A percentile compares a stretch with the other conserved stretches of the same genome.
These are phyloP conservation scores for Hydrotaea cyrtoneurina DNA, from an alignment of 2,888 invertebrate species.

Conservation along the genomic window DNA sequence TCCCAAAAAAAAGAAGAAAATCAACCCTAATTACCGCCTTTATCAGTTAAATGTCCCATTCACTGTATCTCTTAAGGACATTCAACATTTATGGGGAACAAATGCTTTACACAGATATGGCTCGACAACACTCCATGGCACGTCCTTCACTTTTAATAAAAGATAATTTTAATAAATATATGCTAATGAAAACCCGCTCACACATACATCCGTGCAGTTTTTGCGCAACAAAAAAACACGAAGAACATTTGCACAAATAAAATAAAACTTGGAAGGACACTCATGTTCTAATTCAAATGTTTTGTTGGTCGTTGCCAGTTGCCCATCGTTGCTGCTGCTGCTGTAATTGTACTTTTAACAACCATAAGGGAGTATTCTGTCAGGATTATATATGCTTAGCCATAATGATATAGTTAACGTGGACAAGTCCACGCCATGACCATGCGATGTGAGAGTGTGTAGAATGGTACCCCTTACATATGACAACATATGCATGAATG, in stretches of 20 bases:
- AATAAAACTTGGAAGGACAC: conserved; percentile 31
- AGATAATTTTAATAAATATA: conserved; percentile 55
- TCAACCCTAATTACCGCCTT: background rate
- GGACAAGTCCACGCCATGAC: conserved; percentile 5
- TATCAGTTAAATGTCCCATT: background rate
- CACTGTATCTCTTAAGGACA: background rate
- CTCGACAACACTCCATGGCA: background rate
- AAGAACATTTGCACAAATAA: conserved; percentile 1
- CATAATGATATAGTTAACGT: conserved; percentile 60
- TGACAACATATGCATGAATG: background rate
- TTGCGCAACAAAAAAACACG: background rate
- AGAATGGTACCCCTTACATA: background rate
- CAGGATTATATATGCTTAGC: conserved; percentile 67
- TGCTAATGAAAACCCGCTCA: conserved; percentile 55
- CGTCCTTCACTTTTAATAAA: conserved; percentile 39
- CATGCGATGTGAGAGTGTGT: background rate
- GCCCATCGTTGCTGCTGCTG: conserved; percentile 36
- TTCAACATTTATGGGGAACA: background rate
- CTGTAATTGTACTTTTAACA: conserved; percentile 41
- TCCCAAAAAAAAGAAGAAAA: no score
- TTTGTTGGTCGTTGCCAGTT: conserved; percentile 18
- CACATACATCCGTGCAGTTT: background rate
- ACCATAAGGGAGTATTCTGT: conserved; percentile 65
- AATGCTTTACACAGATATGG: no score
- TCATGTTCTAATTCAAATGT: conserved; percentile 35